These are phyloP conservation scores for Harmothoe impar DNA, from an alignment of 2,888 invertebrate genomes.

Conservation along the genomic window DNA sequence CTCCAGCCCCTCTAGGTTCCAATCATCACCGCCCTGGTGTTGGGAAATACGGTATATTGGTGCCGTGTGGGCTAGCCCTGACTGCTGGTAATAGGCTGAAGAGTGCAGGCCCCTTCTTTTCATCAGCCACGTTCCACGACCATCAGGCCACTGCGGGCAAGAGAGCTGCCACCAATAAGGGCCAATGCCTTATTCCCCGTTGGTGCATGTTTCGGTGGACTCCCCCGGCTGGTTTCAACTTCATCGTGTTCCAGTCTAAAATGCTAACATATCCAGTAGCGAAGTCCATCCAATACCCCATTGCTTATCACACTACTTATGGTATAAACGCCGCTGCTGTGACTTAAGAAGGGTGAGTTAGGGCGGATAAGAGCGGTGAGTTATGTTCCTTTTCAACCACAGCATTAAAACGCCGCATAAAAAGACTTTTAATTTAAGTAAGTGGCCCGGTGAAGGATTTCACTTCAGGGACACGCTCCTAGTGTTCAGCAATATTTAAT, in stretches of 20 bases:
- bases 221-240: too few relatives aligned
- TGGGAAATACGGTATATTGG: slow-evolving; percentile 35
- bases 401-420: slow-evolving; percentile 9
- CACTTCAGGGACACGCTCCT: background rate
- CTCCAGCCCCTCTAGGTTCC: background rate
- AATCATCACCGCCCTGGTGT: background rate
- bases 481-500: slow-evolving; percentile 8
- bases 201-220: too few relatives aligned
- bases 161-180: background rate
- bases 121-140: background rate
- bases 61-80: background rate
- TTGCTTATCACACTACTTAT: background rate
- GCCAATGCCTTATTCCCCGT: too few relatives aligned
- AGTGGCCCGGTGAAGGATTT: background rate
- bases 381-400: slow-evolving; percentile 13
- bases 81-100: background rate
- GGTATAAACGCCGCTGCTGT: too few relatives aligned
- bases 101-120: background rate
- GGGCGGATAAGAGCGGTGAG: background rate
- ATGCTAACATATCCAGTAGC: too few relatives aligned
- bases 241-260: too few relatives aligned
- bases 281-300: background rate
- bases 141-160: slow-evolving; percentile 31
- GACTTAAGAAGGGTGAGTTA: background rate
- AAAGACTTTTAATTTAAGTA: slow-evolving; percentile 13